These are phyloP conservation scores for Melipona beecheii DNA, from an alignment of 2,888 invertebrate genomes.

Conservation along the genomic window DNA sequence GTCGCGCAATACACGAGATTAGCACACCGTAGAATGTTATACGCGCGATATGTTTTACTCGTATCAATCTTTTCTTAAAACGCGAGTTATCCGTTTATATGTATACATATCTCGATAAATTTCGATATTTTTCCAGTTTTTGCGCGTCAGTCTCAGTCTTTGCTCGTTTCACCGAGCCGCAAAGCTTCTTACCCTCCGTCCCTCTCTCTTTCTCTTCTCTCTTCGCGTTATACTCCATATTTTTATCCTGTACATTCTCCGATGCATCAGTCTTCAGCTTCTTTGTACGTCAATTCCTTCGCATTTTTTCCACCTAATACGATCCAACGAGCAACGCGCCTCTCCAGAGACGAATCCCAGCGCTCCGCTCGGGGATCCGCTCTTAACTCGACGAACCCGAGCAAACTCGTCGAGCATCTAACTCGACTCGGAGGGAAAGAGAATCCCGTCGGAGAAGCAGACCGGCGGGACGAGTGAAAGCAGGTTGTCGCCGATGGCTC, in stretches of 20 bases:
- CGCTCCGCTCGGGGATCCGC: too few species aligned
- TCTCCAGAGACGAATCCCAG: too few species aligned
- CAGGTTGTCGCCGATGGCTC: constrained; percentile 31
- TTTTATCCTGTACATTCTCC: too few species aligned
- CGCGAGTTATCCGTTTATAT: background rate
- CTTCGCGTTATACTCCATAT: too few species aligned
- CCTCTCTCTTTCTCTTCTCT: too few species aligned
- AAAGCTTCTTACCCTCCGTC: too few species aligned
- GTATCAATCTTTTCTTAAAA: background rate
- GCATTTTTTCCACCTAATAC: too few species aligned
- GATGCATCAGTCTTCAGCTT: too few species aligned
- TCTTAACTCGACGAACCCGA: background rate
- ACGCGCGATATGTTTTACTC: background rate
- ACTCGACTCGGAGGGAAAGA: background rate
- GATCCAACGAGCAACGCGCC: too few species aligned
- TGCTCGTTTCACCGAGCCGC: too few species aligned
- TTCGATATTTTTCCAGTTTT: background rate
- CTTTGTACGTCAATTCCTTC: too few species aligned
- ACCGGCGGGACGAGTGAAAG: constrained; percentile 26
- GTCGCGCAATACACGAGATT: background rate
- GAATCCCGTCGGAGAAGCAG: background rate
- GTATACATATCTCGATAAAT: background rate
- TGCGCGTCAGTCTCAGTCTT: too few species aligned
- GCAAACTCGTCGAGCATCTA: background rate
- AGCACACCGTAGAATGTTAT: background rate